These are phyloP conservation scores for Gymnodraco acuticeps DNA, from an alignment of 2,797 vertebrate species.

Conservation along the genomic window DNA sequence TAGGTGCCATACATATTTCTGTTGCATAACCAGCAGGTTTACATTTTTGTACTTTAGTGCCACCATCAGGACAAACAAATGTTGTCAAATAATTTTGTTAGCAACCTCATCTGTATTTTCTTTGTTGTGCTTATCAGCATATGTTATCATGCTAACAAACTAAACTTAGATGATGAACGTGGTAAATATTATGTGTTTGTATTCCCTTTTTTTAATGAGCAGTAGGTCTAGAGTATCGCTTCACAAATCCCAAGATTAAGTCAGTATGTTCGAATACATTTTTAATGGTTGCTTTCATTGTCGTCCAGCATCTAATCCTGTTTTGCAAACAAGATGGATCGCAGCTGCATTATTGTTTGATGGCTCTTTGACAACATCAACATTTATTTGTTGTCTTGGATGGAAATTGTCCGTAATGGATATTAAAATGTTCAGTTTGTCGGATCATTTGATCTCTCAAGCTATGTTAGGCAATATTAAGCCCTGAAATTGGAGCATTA, in stretches of 20 bases:
- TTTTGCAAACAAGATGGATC: constrained; percentile 5
- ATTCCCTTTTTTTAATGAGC: neutral
- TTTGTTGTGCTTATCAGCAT: neutral
- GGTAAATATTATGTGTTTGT: too few species aligned
- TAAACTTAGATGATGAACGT: neutral
- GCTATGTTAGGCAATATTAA: constrained; percentile 1
- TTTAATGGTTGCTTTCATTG: neutral
- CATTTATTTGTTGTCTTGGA: too few species aligned
- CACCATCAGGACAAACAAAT: neutral
- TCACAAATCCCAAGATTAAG: constrained; percentile 16
- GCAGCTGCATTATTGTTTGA: neutral
- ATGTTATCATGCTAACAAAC: neutral
- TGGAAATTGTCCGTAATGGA: constrained; percentile 4
- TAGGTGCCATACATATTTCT: neutral
- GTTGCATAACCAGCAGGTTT: neutral
- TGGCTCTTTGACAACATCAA: neutral
- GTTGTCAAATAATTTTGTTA: neutral
- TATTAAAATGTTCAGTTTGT: neutral
- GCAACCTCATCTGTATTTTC: neutral
- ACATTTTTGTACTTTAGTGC: neutral
- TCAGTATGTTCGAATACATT: neutral
- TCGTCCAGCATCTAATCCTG: neutral
- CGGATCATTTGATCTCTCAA: neutral
- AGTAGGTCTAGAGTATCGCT: neutral
- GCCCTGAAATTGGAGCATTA: constrained; percentile 25